These are phyloP conservation scores for Raphicerus campestris DNA, from an alignment of 2,113 vertebrate species.

Conservation along the genomic window DNA sequence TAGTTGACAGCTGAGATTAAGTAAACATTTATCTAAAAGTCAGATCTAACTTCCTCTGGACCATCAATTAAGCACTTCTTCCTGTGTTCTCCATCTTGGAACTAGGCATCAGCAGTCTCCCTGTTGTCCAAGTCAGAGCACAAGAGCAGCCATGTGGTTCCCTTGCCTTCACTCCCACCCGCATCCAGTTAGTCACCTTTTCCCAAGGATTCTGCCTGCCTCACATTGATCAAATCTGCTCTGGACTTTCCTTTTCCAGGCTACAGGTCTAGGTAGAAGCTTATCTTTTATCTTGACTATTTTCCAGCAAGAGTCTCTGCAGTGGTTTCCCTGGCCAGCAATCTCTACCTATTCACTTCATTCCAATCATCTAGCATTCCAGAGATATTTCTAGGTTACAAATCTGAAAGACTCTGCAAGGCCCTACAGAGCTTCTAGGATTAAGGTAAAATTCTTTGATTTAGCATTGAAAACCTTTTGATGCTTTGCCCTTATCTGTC, in stretches of 20 bases:
- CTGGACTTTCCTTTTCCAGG: neutral
- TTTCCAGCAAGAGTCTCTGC: neutral
- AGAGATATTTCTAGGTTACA: neutral
- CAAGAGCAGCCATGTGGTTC: neutral
- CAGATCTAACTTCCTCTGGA: neutral
- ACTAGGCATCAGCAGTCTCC: neutral
- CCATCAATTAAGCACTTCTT: neutral
- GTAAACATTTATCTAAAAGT: neutral
- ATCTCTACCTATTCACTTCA: neutral
- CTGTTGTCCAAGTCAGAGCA: neutral
- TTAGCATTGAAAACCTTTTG: neutral
- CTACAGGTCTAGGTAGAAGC: neutral
- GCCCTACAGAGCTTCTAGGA: neutral
- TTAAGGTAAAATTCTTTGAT: neutral
- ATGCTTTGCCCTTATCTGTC: neutral
- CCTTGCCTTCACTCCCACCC: neutral
- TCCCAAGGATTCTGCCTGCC: neutral
- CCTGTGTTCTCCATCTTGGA: neutral
- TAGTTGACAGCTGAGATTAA: neutral
- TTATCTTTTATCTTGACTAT: neutral
- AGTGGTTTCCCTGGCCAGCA: neutral
- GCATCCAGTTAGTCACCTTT: neutral
- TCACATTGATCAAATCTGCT: neutral
- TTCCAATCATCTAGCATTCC: neutral
- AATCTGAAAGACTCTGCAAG: neutral